Base-by-base conservation (phyloP, 2,797 vertebrate species). In the Atherinosoma microstoma region DNA sequence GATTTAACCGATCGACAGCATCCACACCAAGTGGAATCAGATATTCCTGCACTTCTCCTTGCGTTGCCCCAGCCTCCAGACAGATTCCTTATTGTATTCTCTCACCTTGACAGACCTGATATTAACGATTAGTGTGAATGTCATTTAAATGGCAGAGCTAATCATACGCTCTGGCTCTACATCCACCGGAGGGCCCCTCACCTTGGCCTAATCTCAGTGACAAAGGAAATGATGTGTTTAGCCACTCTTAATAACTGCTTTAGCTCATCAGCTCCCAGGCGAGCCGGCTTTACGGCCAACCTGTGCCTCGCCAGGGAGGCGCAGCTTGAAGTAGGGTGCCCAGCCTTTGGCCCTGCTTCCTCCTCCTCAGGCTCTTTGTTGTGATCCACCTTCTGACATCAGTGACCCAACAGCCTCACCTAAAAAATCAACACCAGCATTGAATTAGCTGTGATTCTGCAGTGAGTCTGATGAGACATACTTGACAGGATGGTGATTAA, bases 101-200 rank as follows among this genome's bases (percentile, higher is more conserved):
- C 83, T 88, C 85, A 87, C 85, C 84, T 82, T 87, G 82, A 91
- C 90, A 87, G 85, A 90, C 87, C 88, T 84, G 87, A 91, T 92
- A 91, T 93, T 90, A 89, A 86, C 87, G 87, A 92, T 92, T 90
- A 93, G 90, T 87, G 83, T 91, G 92, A 93, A 93, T 94, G 93
- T 92, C 91, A 91, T 93, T 94, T 91, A 93, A 92, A 93, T 91
- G 91, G 92, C 90, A 91, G 83, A 88, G 89, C 89, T 94, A 93
- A 93, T 93, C 90, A 92, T 80, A 90, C 82, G 73, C 91, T 76
- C 79, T 69, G 74, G 80, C 77, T 87, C 78, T 76, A 80, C 80
- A 81, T 78, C 78, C 82, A 92, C 90, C 91, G 85, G 82, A 88
- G 91, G 91, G 82, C 74, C 80, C 87, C 79, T 83, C 85, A 78